phyloP scores from a whole-genome alignment of 2,888 invertebrate genomes.

The Xanthostigma xanthostigma region DNA sequence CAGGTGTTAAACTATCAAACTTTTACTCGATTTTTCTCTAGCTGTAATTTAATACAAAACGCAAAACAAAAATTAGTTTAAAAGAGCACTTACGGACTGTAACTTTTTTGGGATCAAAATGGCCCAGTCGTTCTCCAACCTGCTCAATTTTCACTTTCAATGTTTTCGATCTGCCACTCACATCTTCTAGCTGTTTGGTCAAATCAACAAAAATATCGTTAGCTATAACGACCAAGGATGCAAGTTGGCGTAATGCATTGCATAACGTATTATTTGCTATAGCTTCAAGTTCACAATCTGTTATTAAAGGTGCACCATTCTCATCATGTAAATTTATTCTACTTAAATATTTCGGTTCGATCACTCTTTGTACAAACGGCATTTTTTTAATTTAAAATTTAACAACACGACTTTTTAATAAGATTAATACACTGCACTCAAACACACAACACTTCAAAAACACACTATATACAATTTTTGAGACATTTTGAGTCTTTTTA shows the following conservation, averaged over 20 bases:
- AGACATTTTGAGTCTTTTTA: too few relatives aligned
- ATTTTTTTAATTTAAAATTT: constrained; percentile 31
- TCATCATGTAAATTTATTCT: constrained; percentile 46
- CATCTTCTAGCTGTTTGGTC: constrained; percentile 54
- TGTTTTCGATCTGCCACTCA: constrained; percentile 56
- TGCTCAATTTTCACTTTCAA: constrained; percentile 53
- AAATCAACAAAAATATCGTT: constrained; percentile 77
- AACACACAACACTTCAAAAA: too few relatives aligned
- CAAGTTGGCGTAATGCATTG: constrained; percentile 71
- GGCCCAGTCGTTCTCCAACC: constrained; percentile 54
- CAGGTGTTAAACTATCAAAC: too few relatives aligned
- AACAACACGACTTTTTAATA: too few relatives aligned
- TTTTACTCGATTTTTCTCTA: too few relatives aligned
- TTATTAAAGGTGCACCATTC: constrained; percentile 40
- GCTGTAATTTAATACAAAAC: too few relatives aligned
- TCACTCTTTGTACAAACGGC: constrained; percentile 76
- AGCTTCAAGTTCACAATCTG: constrained; percentile 67
- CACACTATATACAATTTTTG: too few relatives aligned
- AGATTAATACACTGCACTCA: too few relatives aligned
- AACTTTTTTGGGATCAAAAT: constrained; percentile 75
- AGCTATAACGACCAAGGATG: constrained; percentile 67
- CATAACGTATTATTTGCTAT: constrained; percentile 77
- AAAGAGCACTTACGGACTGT: constrained; percentile 75
- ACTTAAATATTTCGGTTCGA: constrained; percentile 69
- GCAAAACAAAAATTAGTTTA: neutral